Evolutionary conservation across 1,140 invertebrate species (phyloP).

Genomic region (Pseudomyrmex pallidus): DNA sequence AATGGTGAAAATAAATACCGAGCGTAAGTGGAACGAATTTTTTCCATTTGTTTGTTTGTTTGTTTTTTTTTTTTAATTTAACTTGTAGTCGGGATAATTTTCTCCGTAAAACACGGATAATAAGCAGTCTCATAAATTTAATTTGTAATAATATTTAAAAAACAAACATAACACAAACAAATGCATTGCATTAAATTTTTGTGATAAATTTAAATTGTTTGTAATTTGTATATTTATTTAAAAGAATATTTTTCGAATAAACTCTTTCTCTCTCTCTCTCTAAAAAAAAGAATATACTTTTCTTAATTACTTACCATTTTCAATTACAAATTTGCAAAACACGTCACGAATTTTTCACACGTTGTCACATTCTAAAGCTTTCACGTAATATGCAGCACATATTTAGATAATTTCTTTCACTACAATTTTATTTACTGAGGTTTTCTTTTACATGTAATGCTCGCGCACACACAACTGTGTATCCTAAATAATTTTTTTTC

Average conservation of each 20-base stretch:
- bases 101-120: not conserved
- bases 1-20: not conserved
- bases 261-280: too few species aligned
- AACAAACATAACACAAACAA: too few species aligned
- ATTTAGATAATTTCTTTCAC: not conserved
- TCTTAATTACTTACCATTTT: constrained; percentile 10
- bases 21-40: not conserved
- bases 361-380: not conserved
- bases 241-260: too few species aligned
- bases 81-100: not conserved
- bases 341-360: not conserved
- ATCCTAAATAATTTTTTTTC: not conserved
- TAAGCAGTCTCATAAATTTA: not conserved
- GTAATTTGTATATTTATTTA: too few species aligned
- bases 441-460: constrained; percentile 3
- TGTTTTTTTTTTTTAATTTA: not conserved
- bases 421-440: constrained; percentile 17
- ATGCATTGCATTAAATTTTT: too few species aligned
- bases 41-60: not conserved
- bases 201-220: too few species aligned
- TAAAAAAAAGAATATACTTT: not conserved
- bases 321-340: constrained; percentile 2
- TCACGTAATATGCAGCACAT: not conserved
- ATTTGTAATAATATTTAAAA: not conserved
- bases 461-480: not conserved